Conservation (phyloP, 1,140 invertebrate genomes). For the Pentalonia nigronervosa region DNA sequence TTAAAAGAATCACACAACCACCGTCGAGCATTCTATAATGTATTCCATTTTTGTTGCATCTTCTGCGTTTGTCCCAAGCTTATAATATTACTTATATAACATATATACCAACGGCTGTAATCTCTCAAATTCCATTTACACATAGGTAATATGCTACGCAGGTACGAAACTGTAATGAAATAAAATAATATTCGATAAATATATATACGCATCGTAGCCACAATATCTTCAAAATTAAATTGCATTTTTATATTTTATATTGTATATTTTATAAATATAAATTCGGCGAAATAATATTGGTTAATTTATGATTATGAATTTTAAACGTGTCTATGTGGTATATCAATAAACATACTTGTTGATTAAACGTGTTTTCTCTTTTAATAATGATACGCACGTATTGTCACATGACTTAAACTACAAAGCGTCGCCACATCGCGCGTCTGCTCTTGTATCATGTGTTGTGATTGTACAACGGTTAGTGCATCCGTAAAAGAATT, state of each 20-base stretch:
- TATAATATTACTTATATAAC: too few relatives aligned
- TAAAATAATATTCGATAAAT: not conserved
- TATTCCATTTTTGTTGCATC: not conserved
- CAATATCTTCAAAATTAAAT: not conserved
- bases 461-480: not conserved
- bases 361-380: not conserved
- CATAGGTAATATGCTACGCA: not conserved
- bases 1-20: not conserved
- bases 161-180: not conserved
- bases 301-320: not conserved
- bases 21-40: too few relatives aligned
- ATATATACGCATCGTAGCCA: too few relatives aligned
- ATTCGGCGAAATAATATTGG: not conserved
- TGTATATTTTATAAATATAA: not conserved
- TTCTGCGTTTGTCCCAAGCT: not conserved
- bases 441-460: not conserved
- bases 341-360: not conserved
- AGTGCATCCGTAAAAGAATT: not conserved
- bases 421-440: not conserved
- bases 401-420: not conserved
- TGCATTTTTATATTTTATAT: not conserved
- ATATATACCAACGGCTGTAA: not conserved
- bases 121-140: not conserved
- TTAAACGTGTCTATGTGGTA: not conserved
- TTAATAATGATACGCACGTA: not conserved